These are phyloP conservation scores for Thymallus thymallus DNA, from an alignment of 2,113 vertebrate genomes.

Conservation along the genomic window DNA sequence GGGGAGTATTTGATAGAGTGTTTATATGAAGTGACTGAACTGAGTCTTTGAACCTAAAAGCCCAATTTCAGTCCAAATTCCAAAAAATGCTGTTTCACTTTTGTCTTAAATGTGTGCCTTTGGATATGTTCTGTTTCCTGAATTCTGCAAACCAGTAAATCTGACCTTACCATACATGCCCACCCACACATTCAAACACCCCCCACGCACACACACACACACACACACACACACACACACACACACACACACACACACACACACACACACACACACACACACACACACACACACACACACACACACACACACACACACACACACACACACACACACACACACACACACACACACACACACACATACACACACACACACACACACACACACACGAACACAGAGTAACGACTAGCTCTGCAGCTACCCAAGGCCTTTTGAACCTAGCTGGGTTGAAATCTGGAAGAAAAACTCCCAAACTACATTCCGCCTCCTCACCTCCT, in stretches of 20 bases:
- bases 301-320: slow-evolving; percentile 10
- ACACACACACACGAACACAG: slow-evolving; percentile 34
- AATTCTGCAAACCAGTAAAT: slow-evolving; percentile 53
- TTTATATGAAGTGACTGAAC: too few relatives aligned
- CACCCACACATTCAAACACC: slow-evolving; percentile 35
- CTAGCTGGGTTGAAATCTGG: slow-evolving; percentile 52
- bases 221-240: slow-evolving; percentile 27
- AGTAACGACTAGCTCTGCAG: slow-evolving; percentile 13
- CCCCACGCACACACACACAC: slow-evolving; percentile 21
- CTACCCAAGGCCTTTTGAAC: slow-evolving; percentile 50
- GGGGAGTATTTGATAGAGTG: too few relatives aligned
- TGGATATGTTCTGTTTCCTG: slow-evolving; percentile 42
- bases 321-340: slow-evolving; percentile 38
- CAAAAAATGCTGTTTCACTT: not conserved
- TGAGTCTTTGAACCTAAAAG: too few relatives aligned
- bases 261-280: slow-evolving; percentile 34
- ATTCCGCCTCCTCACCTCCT: slow-evolving; percentile 72
- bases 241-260: slow-evolving; percentile 20
- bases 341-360: slow-evolving; percentile 14
- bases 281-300: slow-evolving; percentile 38
- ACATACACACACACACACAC: slow-evolving; percentile 11
- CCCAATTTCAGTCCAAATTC: too few relatives aligned
- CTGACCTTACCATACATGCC: slow-evolving; percentile 44
- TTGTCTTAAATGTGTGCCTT: slow-evolving; percentile 45
- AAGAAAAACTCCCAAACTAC: slow-evolving; percentile 61